Base-by-base conservation (phyloP, 2,888 invertebrate genomes). In the Stenichneumon culpator region DNA sequence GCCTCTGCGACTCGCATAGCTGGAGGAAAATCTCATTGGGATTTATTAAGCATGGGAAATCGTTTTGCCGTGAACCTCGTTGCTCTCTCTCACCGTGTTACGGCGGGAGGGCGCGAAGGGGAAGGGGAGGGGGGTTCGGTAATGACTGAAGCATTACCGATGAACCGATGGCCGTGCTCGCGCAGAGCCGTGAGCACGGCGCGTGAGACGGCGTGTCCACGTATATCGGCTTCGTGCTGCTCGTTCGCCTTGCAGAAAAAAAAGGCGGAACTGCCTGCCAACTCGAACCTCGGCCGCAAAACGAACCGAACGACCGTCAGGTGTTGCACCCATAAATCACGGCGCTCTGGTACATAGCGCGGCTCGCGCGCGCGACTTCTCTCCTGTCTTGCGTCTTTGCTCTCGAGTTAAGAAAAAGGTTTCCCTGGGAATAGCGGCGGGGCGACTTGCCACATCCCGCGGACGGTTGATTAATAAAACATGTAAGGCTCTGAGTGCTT, bases 301-400 rank as follows among this genome's bases (percentile, higher is more conserved):
- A 90, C 89, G 91, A 91, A 91, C 90, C 90, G 91, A 92, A 91
- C 90, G 82, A 91, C 89, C 90, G 91, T 91, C 92, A 92, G 91
- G 90, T 92, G 93, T 91, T 92, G 92, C 91, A 86, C 88, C 91
- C 90, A 93, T 93, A 93, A 93, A 93, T 93, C 92, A 93, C 92
- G 77, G 52, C 28, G 19, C 44, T 39, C 2, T 14, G n/a, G 52
- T 74, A 82, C 75, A 79, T 44, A 70, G 54, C 65, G 72, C 44
- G 80, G 28, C 78, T 9, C 52, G 67, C 32, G 81, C 83, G 81
- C 63, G 77, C 82, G 63, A 68, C 79, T 69, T 83, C 80, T 69
- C 19, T 32, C 78, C 39, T 65, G 25, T 57, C 36, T 57, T 54
- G 83, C 68, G 39, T 67, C 68, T 74, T 79, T 44, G 28, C 50